Evolutionary conservation across 2,888 invertebrate species (phyloP).

Genomic region (Orchesella flavescens): DNA sequence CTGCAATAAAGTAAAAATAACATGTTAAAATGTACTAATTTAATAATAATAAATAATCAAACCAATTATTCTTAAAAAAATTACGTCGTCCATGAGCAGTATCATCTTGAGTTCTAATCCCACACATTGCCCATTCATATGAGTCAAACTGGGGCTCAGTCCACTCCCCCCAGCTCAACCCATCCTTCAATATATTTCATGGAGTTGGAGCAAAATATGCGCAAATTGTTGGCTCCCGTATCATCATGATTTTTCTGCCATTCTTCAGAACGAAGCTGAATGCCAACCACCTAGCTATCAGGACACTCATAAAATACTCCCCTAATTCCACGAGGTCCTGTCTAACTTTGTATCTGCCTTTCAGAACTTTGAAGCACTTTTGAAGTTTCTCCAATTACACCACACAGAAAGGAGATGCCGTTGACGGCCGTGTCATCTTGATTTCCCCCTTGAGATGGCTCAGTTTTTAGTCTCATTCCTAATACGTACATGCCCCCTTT

Average conservation of each 20-base stretch:
- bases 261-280: slow-evolving; percentile 64
- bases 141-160: slow-evolving; percentile 59
- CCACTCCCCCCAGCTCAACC: slow-evolving; percentile 59
- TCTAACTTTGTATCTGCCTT: slow-evolving; percentile 52
- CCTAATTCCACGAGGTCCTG: slow-evolving; percentile 60
- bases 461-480: slow-evolving; percentile 62
- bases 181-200: slow-evolving; percentile 57
- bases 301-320: slow-evolving; percentile 59
- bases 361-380: neutral
- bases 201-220: slow-evolving; percentile 33
- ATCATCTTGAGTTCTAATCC: slow-evolving; percentile 64
- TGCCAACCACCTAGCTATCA: slow-evolving; percentile 53
- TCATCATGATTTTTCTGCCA: slow-evolving; percentile 56
- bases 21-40: neutral
- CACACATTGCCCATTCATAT: slow-evolving; percentile 58
- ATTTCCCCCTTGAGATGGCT: slow-evolving; percentile 39
- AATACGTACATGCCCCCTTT: slow-evolving; percentile 56
- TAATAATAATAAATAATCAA: too few species aligned
- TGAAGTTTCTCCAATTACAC: slow-evolving; percentile 3
- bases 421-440: slow-evolving; percentile 57
- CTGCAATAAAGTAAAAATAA: slow-evolving; percentile 4
- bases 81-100: slow-evolving; percentile 11
- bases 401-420: slow-evolving; percentile 43
- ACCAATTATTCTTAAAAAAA: neutral
- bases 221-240: slow-evolving; percentile 43